Conservation (phyloP, 2,113 vertebrate genomes). For the Anolis carolinensis region DNA sequence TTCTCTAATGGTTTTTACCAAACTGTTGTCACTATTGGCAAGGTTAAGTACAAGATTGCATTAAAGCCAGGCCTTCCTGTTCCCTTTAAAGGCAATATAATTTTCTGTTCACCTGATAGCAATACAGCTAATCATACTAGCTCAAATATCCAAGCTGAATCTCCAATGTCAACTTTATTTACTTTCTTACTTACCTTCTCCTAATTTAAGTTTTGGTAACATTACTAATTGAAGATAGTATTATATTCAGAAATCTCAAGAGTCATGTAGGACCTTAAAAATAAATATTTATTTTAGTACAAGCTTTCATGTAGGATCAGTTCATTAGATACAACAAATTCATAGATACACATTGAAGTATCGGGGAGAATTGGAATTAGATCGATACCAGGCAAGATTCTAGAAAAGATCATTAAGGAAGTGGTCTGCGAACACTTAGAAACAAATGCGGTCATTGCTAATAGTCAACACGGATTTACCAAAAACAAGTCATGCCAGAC, state of each 20-base stretch:
- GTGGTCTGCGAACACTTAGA: too few species aligned
- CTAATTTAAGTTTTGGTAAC: neutral
- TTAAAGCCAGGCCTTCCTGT: slow-evolving; percentile 64
- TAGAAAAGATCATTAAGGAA: too few species aligned
- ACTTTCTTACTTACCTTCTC: neutral
- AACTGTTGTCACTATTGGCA: slow-evolving; percentile 39
- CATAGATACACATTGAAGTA: neutral
- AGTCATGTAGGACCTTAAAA: neutral
- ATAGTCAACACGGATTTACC: too few species aligned
- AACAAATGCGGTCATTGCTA: too few species aligned
- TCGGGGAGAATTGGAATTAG: neutral
- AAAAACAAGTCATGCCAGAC: too few species aligned
- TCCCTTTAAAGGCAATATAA: slow-evolving; percentile 59
- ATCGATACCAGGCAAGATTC: too few species aligned
- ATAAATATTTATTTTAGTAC: neutral
- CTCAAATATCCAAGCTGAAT: neutral
- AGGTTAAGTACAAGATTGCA: slow-evolving; percentile 51
- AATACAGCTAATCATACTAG: neutral
- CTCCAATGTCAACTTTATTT: neutral
- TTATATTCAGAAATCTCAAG: neutral
- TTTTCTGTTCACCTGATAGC: slow-evolving; percentile 44
- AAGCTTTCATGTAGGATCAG: neutral
- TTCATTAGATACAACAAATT: too few species aligned
- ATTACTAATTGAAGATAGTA: neutral
- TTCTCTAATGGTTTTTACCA: slow-evolving; percentile 73